Percentiles rank a stretch among this genome's conserved stretches.
Conservation (phyloP, 2,113 vertebrate species). For the Thunnus thynnus region DNA sequence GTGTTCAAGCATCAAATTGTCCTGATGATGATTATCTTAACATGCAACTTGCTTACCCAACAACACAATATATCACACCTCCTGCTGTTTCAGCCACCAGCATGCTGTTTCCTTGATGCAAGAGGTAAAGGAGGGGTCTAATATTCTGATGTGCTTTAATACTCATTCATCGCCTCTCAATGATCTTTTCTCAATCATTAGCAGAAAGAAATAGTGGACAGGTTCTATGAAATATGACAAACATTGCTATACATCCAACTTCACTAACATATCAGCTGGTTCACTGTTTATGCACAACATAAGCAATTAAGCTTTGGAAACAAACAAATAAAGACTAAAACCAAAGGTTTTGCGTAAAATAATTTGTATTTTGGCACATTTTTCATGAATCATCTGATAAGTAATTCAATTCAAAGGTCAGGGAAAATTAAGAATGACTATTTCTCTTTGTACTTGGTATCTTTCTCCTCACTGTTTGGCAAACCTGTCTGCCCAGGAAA, state of each 20-base stretch:
- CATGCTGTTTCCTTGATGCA: not conserved
- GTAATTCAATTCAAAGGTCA: conserved; percentile 43
- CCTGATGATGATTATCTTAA: not conserved
- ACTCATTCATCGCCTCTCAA: not conserved
- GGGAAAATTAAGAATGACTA: conserved; percentile 14
- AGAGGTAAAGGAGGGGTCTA: not conserved
- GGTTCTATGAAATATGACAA: not conserved
- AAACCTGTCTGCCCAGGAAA: conserved; percentile 76
- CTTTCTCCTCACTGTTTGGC: conserved; percentile 84
- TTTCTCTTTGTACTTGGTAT: conserved; percentile 77
- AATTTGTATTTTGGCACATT: conserved; percentile 63
- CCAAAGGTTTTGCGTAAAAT: conserved; percentile 43
- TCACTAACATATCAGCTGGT: not conserved
- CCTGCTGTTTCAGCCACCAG: not conserved
- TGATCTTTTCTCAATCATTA: not conserved
- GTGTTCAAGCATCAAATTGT: not conserved
- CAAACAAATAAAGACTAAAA: conserved; percentile 33
- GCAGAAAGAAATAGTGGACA: not conserved
- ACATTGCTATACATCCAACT: not conserved
- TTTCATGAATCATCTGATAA: conserved; percentile 28
- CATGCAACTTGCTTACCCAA: not conserved
- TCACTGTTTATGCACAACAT: conserved; percentile 7
- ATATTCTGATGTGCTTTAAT: not conserved
- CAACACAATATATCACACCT: no score
- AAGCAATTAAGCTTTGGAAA: not conserved